Percentiles rank a stretch among this genome's conserved stretches.
phyloP scores from a whole-genome alignment of 2,888 invertebrate genomes.

The Microctonus brassicae region DNA sequence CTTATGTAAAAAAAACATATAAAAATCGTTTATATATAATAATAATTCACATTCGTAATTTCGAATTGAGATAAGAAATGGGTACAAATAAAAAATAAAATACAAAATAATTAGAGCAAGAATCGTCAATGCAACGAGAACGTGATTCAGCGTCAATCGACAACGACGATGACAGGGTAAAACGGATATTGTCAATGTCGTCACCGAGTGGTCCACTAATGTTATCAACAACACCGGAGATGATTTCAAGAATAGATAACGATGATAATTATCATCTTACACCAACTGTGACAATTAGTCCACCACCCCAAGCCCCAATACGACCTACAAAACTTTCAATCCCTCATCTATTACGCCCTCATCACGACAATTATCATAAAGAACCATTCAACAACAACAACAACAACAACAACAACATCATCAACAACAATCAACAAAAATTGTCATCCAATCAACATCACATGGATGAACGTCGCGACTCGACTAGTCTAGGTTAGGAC shows the following conservation, averaged over 20 bases:
- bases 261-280: slow-evolving; percentile 17
- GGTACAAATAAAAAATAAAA: slow-evolving; percentile 18
- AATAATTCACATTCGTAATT: not conserved
- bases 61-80: not conserved
- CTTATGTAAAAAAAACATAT: too few species aligned
- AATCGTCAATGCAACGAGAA: slow-evolving; percentile 46
- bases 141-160: slow-evolving; percentile 46
- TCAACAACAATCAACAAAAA: slow-evolving; percentile 31
- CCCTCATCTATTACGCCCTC: slow-evolving; percentile 45
- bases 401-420: not conserved
- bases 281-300: slow-evolving; percentile 51
- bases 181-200: slow-evolving; percentile 34
- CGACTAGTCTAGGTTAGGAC: slow-evolving; percentile 47
- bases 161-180: slow-evolving; percentile 26
- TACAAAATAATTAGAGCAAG: slow-evolving; percentile 45
- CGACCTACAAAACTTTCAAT: slow-evolving; percentile 49
- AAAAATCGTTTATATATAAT: not conserved
- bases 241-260: slow-evolving; percentile 26
- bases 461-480: slow-evolving; percentile 42
- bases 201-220: slow-evolving; percentile 44
- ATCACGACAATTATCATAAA: slow-evolving; percentile 1
- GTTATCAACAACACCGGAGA: slow-evolving; percentile 37
- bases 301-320: slow-evolving; percentile 39
- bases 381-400: not conserved
- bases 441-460: slow-evolving; percentile 39